Evolutionary conservation across 1,140 invertebrate species (phyloP).

Genomic region (Lucilia cuprina): DNA sequence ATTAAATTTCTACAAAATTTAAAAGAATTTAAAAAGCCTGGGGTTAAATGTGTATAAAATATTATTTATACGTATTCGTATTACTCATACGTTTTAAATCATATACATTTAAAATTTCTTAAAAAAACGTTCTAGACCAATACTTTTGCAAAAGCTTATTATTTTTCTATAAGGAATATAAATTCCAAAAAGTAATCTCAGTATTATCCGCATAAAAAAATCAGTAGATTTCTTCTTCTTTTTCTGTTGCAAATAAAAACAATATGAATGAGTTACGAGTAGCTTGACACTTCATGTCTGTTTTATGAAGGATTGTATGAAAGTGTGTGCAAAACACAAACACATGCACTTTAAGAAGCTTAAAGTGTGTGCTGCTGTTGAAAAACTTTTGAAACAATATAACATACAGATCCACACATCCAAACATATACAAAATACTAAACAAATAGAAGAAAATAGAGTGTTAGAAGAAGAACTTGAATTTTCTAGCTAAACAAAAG

Average conservation of each 20-base stretch:
- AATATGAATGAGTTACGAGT: background rate
- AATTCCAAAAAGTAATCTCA: too few relatives aligned
- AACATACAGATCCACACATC: background rate
- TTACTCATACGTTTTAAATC: too few relatives aligned
- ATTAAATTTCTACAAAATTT: too few relatives aligned
- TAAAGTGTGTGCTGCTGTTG: background rate
- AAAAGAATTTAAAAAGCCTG: too few relatives aligned
- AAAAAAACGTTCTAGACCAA: too few relatives aligned
- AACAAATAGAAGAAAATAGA: background rate
- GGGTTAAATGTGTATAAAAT: too few relatives aligned
- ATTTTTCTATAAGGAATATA: too few relatives aligned
- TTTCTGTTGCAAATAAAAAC: background rate
- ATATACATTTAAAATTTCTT: too few relatives aligned
- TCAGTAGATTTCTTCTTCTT: too few relatives aligned
- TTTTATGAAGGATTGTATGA: constrained; percentile 5
- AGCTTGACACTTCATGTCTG: constrained; percentile 6
- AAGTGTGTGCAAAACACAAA: background rate
- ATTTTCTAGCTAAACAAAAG: background rate
- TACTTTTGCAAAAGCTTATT: too few relatives aligned
- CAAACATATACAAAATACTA: background rate
- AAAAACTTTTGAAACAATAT: background rate
- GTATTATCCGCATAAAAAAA: too few relatives aligned
- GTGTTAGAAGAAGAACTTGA: background rate
- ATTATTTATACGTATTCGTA: too few relatives aligned
- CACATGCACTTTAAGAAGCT: constrained; percentile 13